Evolutionary conservation across 2,888 invertebrate species (phyloP), one percentile per base, ranked within the genome.

Genomic region (Auanema freiburgensis): DNA sequence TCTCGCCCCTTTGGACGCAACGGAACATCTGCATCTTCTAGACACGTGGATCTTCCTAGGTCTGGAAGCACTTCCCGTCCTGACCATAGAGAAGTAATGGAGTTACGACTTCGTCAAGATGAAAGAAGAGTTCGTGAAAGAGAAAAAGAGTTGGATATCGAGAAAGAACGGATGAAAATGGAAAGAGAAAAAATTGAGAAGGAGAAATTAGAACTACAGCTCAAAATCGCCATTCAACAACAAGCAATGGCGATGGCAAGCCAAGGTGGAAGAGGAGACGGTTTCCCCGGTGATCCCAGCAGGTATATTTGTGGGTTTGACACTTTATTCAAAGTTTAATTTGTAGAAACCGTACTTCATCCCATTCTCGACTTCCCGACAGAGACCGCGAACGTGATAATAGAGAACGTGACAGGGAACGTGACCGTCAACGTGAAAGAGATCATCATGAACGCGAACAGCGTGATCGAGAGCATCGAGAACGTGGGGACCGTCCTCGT

Each of bases 141-240:
- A 86, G 91, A 92, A 43, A 88, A 90, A 44, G 81, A 84, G 63
- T 67, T 84, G 57, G 83, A 84, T 61, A 66, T 82, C 25, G 84
- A 85, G 63, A 72, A 74, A n/a, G 84, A 85, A 42, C 66, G 67
- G 10, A 57, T 78, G 16, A 63, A 79, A 69, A 70, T 91, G 14
- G 94, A 94, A 85, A 88, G 92, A 23, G 92, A 92, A 79, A 89
- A 90, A 75, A 89, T 93, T 59, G 94, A 94, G 83, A 89, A 91
- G 2, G 92, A 93, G 83, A 91, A 91, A 85, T 90, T 91, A 16
- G 92, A 93, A 83, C 84, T 93, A 24, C 86, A 93, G 72, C 89
- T 91, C 57, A 84, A 92, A 23, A 23, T 62, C 1, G 11, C 51
- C 21, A 24, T 50, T 24, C 56, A 62, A 44, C 23, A 50, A 8